These are phyloP conservation scores for Sesia apiformis DNA, from an alignment of 2,888 invertebrate species.

Conservation along the genomic window DNA sequence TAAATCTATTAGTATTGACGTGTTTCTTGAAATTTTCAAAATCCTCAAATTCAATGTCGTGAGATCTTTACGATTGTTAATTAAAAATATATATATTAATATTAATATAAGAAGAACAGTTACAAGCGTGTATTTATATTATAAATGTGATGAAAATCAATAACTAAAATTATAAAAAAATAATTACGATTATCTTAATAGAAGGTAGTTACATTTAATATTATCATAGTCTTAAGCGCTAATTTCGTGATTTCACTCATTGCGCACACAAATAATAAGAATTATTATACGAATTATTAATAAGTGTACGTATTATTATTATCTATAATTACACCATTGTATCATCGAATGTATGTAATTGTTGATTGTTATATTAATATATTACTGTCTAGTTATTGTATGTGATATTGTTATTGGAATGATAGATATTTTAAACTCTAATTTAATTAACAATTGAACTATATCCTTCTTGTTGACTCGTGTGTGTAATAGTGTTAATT, in stretches of 20 bases:
- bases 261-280: constrained; percentile 49
- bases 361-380: constrained; percentile 61
- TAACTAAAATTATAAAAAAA: background rate
- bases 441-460: constrained; percentile 41
- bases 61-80: background rate
- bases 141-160: background rate
- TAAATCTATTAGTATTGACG: no score
- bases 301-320: constrained; percentile 28
- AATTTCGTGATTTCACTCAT: constrained; percentile 44
- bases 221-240: background rate
- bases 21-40: no score
- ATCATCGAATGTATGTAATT: constrained; percentile 65
- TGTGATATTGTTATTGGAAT: constrained; percentile 72
- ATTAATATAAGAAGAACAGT: background rate
- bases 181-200: background rate
- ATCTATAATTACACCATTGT: constrained; percentile 34
- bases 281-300: constrained; percentile 52
- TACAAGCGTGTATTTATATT: background rate
- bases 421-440: constrained; percentile 66
- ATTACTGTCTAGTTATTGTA: constrained; percentile 63
- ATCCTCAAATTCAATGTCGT: no score
- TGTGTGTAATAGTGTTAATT: constrained; percentile 44
- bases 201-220: background rate
- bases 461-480: constrained; percentile 68
- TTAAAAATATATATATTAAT: background rate